Evolutionary conservation across 2,888 invertebrate species (phyloP).

Genomic region (Ernsta delagoae): DNA sequence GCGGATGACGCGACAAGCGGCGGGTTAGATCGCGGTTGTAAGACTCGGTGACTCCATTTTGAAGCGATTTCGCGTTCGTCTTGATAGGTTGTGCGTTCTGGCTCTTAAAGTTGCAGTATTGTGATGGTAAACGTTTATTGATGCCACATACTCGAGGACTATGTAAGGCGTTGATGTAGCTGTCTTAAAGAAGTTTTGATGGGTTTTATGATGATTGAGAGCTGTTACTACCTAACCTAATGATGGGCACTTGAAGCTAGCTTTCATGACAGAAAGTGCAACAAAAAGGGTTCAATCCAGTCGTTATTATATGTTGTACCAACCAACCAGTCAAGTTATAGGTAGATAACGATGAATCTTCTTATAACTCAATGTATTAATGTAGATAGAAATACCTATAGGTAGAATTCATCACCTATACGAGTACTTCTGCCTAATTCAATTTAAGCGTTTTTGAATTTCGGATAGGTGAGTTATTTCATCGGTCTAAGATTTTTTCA

Average conservation of each 20-base stretch:
- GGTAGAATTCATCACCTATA: too few relatives aligned
- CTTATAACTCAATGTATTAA: too few relatives aligned
- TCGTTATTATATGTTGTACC: not conserved
- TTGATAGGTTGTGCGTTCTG: not conserved
- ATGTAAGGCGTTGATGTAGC: not conserved
- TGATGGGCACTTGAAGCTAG: not conserved
- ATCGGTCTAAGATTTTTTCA: too few relatives aligned
- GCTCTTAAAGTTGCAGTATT: not conserved
- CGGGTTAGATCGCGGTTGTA: constrained; percentile 8
- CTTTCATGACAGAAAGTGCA: constrained; percentile 7
- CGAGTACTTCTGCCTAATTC: too few relatives aligned
- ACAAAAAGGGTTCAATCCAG: not conserved
- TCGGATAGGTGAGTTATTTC: too few relatives aligned
- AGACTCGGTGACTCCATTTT: constrained; percentile 48
- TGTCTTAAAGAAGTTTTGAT: too few relatives aligned
- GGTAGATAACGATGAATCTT: too few relatives aligned
- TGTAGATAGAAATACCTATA: too few relatives aligned
- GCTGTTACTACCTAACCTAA: not conserved
- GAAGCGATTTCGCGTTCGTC: constrained; percentile 34
- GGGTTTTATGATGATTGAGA: too few relatives aligned
- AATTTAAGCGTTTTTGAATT: too few relatives aligned
- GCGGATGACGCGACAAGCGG: too few relatives aligned
- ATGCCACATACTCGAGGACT: not conserved
- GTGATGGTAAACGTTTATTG: not conserved
- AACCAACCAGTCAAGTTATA: too few relatives aligned